These are phyloP conservation scores for Sanderia malayensis DNA, from an alignment of 30 jellyfish, hydroid and myxozoan genomes.

Conservation along the genomic window DNA sequence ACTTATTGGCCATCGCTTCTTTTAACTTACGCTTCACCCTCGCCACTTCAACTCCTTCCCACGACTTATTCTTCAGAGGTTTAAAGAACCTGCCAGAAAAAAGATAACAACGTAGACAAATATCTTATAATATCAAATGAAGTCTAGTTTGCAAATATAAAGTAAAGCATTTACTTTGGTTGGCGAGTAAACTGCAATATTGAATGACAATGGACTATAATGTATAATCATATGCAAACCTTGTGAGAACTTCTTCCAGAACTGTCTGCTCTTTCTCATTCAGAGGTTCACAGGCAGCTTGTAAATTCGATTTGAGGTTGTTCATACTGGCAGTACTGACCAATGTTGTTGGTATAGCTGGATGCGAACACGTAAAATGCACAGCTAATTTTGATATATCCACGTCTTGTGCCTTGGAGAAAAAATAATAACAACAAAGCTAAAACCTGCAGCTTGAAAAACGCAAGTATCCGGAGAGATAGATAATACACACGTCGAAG, in stretches of 20 bases:
- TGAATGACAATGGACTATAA: too few species aligned
- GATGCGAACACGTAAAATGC: slow-evolving; percentile 46
- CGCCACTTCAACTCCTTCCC: slow-evolving; percentile 61
- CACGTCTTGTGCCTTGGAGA: slow-evolving; percentile 61
- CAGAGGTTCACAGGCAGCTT: slow-evolving; percentile 49
- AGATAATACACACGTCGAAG: too few species aligned
- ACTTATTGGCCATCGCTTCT: not conserved
- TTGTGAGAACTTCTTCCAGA: slow-evolving; percentile 27
- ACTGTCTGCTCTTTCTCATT: slow-evolving; percentile 30
- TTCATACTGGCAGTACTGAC: slow-evolving; percentile 74
- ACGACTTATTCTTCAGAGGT: slow-evolving; percentile 43
- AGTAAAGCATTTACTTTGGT: too few species aligned
- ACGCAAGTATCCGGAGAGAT: too few species aligned
- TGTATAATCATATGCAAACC: too few species aligned
- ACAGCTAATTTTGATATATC: slow-evolving; percentile 75
- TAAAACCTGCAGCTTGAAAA: too few species aligned
- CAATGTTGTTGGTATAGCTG: slow-evolving; percentile 60
- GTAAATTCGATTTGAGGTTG: slow-evolving; percentile 40
- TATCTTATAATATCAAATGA: too few species aligned
- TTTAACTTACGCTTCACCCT: slow-evolving; percentile 27
- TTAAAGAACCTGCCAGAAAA: slow-evolving; percentile 62
- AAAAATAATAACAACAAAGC: too few species aligned
- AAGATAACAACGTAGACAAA: too few species aligned
- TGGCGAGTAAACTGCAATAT: too few species aligned
- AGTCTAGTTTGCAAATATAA: too few species aligned